Evolutionary conservation across 2,888 invertebrate genomes (phyloP), one percentile per base, ranked within the genome.

Genomic region (Lasioglossum villosulum): DNA sequence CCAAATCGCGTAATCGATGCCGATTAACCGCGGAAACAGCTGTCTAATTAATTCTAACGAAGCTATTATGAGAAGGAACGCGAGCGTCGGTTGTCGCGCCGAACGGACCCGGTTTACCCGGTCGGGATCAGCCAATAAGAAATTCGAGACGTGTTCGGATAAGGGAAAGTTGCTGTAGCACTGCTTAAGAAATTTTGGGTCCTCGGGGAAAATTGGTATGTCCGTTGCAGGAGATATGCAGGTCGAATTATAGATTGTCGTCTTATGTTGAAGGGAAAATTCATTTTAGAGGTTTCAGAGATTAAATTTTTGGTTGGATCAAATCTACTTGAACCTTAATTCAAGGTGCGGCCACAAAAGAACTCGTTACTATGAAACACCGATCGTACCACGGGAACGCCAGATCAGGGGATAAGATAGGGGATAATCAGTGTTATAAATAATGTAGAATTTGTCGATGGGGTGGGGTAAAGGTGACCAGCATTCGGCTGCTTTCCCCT

Each of bases 31-130:
- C 72, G 80, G 75, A 80, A 86, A 87, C 75, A 80, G 42, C 78
- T 75, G 80, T 86, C 87, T 87, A 86, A 87, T 87, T 87, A 80
- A 87, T 87, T 80, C 83, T 78, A 87, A 86, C 80, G 80, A 76
- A 78, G 87, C 83, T 78, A 76, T 86, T 83, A 80, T 74, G 75
- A 78, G 56, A 48, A 19, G 27, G 34, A 23, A 78, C 78, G 48
- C 45, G 27, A n/a, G 34, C 16, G 16, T 19, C 59, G 30, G 74
- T 37, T 72, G 19, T 45, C 39, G 48, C 73, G 52, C 56, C 56
- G n/a, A 56, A n/a, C n/a, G 56, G 39, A 48, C 34, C 14, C 45
- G 73, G 34, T 76, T 86, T 63, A 16, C 27, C 5, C 66, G 70
- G 52, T 30, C 63, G 56, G 30, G 8, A 48, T 72, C 56, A 34